Percentiles rank a stretch among this genome's conserved stretches.
phyloP scores from a whole-genome alignment of 1,140 invertebrate genomes.

The Portunus trituberculatus region DNA sequence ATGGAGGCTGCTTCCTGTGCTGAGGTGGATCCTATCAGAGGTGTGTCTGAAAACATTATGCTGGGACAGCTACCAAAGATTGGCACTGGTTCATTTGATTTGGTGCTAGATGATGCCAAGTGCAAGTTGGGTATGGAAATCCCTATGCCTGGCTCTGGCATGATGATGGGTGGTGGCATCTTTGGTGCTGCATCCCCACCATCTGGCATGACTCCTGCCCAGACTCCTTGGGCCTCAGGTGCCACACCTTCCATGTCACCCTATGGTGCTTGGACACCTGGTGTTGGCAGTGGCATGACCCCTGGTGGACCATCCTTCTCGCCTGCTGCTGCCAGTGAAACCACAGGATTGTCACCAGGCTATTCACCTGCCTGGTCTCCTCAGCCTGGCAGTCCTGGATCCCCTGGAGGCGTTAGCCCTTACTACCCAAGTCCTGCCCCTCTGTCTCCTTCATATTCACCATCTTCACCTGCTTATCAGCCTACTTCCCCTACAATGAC shows the following conservation, averaged over 20 bases:
- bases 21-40: slow-evolving; percentile 98
- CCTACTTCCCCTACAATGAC: slow-evolving; percentile 91
- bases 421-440: slow-evolving; percentile 89
- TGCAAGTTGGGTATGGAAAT: slow-evolving; percentile 99
- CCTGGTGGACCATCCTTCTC: slow-evolving; percentile 98
- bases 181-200: slow-evolving; percentile 92
- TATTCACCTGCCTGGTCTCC: slow-evolving; percentile 88
- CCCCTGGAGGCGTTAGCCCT: slow-evolving; percentile 87
- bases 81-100: slow-evolving; percentile 96
- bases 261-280: slow-evolving; percentile 90
- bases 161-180: slow-evolving; percentile 90
- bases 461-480: slow-evolving; percentile 91
- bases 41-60: slow-evolving; percentile 99
- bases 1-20: slow-evolving; percentile 99
- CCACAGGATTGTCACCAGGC: slow-evolving; percentile 92
- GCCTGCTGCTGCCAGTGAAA: slow-evolving; percentile 94
- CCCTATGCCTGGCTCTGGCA: slow-evolving; percentile 89
- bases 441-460: slow-evolving; percentile 86
- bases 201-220: slow-evolving; percentile 91
- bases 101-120: slow-evolving; percentile 98
- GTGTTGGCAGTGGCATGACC: slow-evolving; percentile 95
- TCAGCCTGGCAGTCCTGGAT: slow-evolving; percentile 90
- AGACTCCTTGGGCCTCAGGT: slow-evolving; percentile 96
- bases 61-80: slow-evolving; percentile 98
- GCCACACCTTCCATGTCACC: slow-evolving; percentile 91